Conservation (phyloP, 1,140 invertebrate species). For the Lethocerus indicus region DNA sequence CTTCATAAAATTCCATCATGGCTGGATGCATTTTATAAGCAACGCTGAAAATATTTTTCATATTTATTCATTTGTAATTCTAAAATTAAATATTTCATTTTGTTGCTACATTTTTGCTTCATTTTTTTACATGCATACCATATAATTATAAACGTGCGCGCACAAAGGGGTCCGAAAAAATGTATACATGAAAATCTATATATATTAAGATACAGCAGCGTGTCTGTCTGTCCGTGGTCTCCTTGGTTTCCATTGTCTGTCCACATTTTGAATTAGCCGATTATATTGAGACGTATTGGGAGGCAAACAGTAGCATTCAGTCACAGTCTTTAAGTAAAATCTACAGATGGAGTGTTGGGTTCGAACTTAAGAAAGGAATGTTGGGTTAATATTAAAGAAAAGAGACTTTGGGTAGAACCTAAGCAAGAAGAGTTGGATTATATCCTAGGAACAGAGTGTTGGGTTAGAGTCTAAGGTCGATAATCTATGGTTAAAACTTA, state of each 20-base stretch:
- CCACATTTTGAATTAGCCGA: too few species aligned
- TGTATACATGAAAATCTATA: neutral
- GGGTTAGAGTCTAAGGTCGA: neutral
- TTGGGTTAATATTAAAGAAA: too few species aligned
- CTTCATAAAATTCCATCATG: conserved; percentile 22
- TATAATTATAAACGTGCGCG: neutral
- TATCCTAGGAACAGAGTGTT: too few species aligned
- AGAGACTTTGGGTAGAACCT: too few species aligned
- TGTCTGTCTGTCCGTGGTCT: neutral
- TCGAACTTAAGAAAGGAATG: too few species aligned
- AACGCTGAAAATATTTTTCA: conserved; percentile 15
- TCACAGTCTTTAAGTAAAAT: too few species aligned
- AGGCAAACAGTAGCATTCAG: too few species aligned
- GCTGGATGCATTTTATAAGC: conserved; percentile 21
- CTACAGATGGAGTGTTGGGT: too few species aligned
- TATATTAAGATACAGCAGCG: neutral
- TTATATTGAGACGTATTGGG: too few species aligned
- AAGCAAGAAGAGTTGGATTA: too few species aligned
- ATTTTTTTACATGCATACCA: neutral
- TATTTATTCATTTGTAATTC: neutral
- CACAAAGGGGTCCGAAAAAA: neutral
- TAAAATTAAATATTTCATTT: neutral
- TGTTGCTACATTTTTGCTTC: neutral
- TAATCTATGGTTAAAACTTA: neutral
- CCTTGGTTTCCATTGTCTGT: too few species aligned